Evolutionary conservation across 2,797 vertebrate genomes (phyloP).

Genomic region (Enteromius unitaeniatus): DNA sequence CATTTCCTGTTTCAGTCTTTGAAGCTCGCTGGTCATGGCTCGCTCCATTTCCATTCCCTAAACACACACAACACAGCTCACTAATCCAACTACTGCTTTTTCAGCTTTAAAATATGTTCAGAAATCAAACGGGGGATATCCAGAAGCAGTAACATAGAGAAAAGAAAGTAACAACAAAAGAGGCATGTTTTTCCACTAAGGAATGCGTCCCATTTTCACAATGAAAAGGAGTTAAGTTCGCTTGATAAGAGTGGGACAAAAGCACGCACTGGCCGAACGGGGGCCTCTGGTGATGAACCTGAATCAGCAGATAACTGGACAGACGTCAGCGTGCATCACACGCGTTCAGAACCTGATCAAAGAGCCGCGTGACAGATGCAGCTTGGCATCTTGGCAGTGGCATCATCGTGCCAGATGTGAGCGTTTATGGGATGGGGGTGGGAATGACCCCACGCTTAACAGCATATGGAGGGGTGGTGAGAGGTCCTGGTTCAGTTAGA

Average conservation of each 20-base stretch:
- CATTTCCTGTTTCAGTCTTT: conserved; percentile 75
- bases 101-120: not conserved
- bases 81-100: not conserved
- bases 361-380: conserved; percentile 70
- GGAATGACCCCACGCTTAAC: conserved; percentile 52
- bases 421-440: conserved; percentile 7
- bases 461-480: conserved; percentile 14
- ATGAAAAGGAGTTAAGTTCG: conserved; percentile 44
- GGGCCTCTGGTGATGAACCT: conserved; percentile 47
- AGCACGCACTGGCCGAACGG: not conserved
- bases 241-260: conserved; percentile 48
- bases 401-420: conserved; percentile 65
- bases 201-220: conserved; percentile 30
- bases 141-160: not conserved
- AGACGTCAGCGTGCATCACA: conserved; percentile 73
- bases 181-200: conserved; percentile 10
- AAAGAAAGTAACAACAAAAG: not conserved
- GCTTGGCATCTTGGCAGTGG: conserved; percentile 69
- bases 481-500: conserved; percentile 44
- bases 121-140: not conserved
- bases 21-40: conserved; percentile 75
- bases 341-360: conserved; percentile 73
- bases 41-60: conserved; percentile 78
- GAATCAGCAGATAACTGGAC: conserved; percentile 70
- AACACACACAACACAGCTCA: conserved; percentile 39